A percentile compares a stretch with the other conserved stretches of the same genome.
Conservation (phyloP, 2,797 vertebrate species). For the Prunella strophiata region DNA sequence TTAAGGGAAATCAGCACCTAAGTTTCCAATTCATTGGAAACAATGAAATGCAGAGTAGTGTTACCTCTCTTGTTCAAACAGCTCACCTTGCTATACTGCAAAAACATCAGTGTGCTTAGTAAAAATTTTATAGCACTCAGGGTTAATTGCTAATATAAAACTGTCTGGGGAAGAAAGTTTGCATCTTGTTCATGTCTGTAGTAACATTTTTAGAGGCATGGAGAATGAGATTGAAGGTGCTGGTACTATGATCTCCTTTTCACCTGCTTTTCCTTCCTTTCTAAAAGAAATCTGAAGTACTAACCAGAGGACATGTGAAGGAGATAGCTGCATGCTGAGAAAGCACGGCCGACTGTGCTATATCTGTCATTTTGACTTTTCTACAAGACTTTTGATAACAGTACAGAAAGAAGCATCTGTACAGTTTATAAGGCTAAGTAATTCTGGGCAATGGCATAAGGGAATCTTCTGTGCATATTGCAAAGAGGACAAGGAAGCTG, state of each 20-base stretch:
- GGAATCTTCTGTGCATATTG: background rate
- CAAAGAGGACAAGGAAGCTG: background rate
- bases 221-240: background rate
- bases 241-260: background rate
- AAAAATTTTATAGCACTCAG: background rate
- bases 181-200: background rate
- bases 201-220: background rate
- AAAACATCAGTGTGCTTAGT: background rate
- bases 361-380: background rate
- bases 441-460: background rate
- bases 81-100: background rate
- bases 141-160: background rate
- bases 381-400: background rate
- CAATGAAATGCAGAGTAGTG: background rate
- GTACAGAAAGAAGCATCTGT: background rate
- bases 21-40: background rate
- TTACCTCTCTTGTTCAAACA: background rate
- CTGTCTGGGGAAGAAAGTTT: background rate
- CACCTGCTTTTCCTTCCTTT: background rate
- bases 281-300: background rate
- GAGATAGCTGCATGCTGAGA: background rate
- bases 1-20: background rate
- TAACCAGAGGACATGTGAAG: background rate
- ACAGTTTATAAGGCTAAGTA: background rate
- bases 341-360: background rate